Evolutionary conservation across 2,113 vertebrate genomes (phyloP).

Genomic region (Thunnus thynnus): DNA sequence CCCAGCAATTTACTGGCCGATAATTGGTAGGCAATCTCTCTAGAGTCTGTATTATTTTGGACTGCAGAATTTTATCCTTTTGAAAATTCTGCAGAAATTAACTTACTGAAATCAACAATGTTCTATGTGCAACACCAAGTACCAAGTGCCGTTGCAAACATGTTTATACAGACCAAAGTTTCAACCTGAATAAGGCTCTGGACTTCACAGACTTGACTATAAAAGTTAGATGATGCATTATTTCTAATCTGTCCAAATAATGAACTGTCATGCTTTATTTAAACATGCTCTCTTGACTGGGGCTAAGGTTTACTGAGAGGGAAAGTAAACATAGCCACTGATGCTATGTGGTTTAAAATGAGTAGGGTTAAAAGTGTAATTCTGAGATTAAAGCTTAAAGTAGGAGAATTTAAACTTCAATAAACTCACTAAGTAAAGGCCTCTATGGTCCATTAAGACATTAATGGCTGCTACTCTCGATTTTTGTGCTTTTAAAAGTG

Average conservation of each 20-base stretch:
- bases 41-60: slow-evolving; percentile 37
- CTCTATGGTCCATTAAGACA: neutral
- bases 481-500: neutral
- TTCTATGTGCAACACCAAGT: no score
- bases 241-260: neutral
- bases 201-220: no score
- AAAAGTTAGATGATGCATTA: neutral
- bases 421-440: slow-evolving; percentile 1
- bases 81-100: slow-evolving; percentile 8
- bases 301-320: neutral
- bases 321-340: neutral
- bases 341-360: neutral
- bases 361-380: neutral
- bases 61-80: slow-evolving; percentile 7
- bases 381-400: neutral
- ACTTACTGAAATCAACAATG: no score
- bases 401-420: neutral
- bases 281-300: neutral
- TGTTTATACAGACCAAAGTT: no score
- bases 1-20: slow-evolving; percentile 39
- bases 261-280: neutral
- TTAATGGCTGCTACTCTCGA: neutral
- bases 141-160: no score
- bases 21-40: slow-evolving; percentile 32
- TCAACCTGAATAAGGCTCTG: no score